Base-by-base conservation (phyloP, 2,797 vertebrate species). In the Amazona finschi region DNA sequence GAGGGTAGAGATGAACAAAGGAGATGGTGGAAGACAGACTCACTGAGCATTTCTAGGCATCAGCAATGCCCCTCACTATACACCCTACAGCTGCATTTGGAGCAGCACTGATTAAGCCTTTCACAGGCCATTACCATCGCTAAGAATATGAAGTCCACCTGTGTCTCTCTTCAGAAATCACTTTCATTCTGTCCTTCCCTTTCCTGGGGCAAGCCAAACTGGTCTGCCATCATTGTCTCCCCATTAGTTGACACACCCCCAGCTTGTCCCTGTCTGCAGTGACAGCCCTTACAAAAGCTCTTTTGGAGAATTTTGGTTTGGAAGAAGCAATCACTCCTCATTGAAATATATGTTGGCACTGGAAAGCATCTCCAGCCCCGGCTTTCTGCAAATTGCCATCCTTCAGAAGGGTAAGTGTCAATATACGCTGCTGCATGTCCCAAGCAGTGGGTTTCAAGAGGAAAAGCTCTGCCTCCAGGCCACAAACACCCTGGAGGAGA, bases 171-270 rank as follows among this genome's bases (percentile, higher is more conserved):
- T 60, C 36, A 60, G 55, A 60, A 41, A 44, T 39, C 4, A 19
- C 14, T 50, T 81, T 31, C 28, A 30, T 28, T 22, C 16, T 4
- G 2, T 43, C 27, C 31, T 36, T 44, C 21, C 12, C 12, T 80
- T 70, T 61, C 43, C 38, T 38, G 41, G 30, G 8, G 11, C 0
- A 4, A 88, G 12, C 15, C 38, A 69, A 25, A 24, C 24, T 43
- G 8, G 7, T 44, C 41, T 78, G 24, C 0, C 0, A 44, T 49
- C 2, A 0, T 4, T 5, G 47, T 22, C 17, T 67, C 27, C 43
- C n/a, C 1, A 0, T 79, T 11, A 52, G 12, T 15, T 64, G 55
- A 52, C 61, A 39, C 20, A 43, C 17, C 8, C 31, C n/a, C 27
- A 47, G 38, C 9, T 9, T 28, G 9, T 25, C 24, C 22, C 30